phyloP scores from a whole-genome alignment of 2,888 invertebrate genomes.

The Xanthorhoe designata region DNA sequence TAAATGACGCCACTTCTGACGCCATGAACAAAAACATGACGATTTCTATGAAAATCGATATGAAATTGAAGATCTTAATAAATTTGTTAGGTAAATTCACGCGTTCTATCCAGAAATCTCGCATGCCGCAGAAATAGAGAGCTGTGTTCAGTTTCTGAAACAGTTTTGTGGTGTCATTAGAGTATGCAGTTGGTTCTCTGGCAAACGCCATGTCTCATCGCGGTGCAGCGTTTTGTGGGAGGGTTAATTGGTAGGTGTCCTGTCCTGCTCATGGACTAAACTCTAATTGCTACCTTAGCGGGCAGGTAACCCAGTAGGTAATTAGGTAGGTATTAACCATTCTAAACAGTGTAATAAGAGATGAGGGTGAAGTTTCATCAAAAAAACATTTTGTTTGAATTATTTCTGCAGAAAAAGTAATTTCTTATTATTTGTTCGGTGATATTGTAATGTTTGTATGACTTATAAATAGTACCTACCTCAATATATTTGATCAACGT shows the following conservation, averaged over 20 bases:
- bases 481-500: too few species aligned
- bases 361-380: too few species aligned
- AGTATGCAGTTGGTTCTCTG: not conserved
- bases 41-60: conserved; percentile 29
- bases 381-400: too few species aligned
- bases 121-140: conserved; percentile 30
- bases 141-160: conserved; percentile 35
- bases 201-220: conserved; percentile 22
- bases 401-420: too few species aligned
- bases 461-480: too few species aligned
- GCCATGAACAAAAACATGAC: conserved; percentile 31
- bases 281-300: conserved; percentile 15
- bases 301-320: not conserved
- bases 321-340: not conserved
- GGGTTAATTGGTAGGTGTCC: not conserved
- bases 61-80: conserved; percentile 30
- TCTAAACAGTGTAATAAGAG: not conserved
- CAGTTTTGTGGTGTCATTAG: conserved; percentile 34
- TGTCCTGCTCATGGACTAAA: not conserved
- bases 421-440: too few species aligned
- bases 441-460: too few species aligned
- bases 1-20: conserved; percentile 29
- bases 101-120: conserved; percentile 47
- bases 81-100: conserved; percentile 36
- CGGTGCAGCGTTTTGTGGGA: conserved; percentile 6